Base-by-base conservation (phyloP, 2,113 vertebrate species). In the Symphodus melops region DNA sequence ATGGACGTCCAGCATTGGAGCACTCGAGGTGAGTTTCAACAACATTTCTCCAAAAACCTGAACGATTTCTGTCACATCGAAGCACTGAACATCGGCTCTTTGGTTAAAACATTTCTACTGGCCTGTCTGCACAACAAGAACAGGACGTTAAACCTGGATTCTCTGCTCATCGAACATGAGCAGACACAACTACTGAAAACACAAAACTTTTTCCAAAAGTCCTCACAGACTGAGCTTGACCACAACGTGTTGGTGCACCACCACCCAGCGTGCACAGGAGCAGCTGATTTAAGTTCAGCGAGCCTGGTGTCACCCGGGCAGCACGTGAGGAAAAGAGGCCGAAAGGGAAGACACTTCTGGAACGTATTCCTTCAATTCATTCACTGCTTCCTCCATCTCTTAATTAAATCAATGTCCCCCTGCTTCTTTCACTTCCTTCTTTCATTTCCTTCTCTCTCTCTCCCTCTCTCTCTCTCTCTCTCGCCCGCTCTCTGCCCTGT, bases 331-430 rank as follows among this genome's bases (percentile, higher is more conserved):
- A 72, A 68, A 36, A 49, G 64, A 46, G 33, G 58, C 61, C 9
- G 6, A 23, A 44, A 39, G 44, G 51, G 64, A 52, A 36, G 21
- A 3, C 28, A 57, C 71, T 53, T 64, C 65, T 20, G 39, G 28
- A 83, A 87, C 46, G 36, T 52, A 65, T 75, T 67, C 81, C 58
- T 75, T 68, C 70, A 63, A 71, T 75, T 80, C 85, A 88, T 77
- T 84, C 80, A 46, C 57, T 3, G 39, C 51, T 70, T 78, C 78
- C 58, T 74, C 74, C 84, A 77, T 77, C 80, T 82, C 77, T 82
- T 82, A 84, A 88, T 86, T 80, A 77, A 79, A 81, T 81, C 73
- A 75, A 46, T 73, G 67, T 55, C 60, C 52, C 46, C 60, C 49
- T 68, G 42, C 70, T 54, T 36, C 76, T 62, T 19, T n/a, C 48